Conservation (phyloP, 2,888 invertebrate genomes). For the Idaea dimidiata region DNA sequence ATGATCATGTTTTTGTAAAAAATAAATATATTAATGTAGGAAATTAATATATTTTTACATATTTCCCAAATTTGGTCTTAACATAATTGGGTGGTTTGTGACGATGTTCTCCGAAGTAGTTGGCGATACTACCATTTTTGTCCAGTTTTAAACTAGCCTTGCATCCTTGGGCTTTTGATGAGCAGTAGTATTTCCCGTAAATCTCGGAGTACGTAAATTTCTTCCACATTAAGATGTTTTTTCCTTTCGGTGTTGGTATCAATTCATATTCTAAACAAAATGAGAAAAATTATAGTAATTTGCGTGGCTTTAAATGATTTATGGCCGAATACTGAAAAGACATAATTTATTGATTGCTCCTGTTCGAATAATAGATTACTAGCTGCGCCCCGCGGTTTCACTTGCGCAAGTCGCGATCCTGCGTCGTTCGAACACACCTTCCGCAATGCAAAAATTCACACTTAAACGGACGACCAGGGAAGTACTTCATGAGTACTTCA, state of each 20-base stretch:
- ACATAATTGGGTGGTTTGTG: conserved; percentile 36
- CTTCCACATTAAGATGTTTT: conserved; percentile 8
- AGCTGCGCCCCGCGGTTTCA: no score
- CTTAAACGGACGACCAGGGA: no score
- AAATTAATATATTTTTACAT: neutral
- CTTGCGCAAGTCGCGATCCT: no score
- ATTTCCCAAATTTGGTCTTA: conserved; percentile 11
- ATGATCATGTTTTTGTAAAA: neutral
- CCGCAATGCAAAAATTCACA: no score
- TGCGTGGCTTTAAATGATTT: no score
- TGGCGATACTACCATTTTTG: conserved; percentile 29
- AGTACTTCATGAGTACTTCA: no score
- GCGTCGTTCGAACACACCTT: no score
- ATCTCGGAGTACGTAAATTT: conserved; percentile 14
- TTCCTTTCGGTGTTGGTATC: neutral
- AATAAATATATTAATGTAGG: neutral
- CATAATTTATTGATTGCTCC: no score
- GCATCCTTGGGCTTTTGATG: conserved; percentile 11
- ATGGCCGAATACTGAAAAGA: no score
- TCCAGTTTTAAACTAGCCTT: conserved; percentile 31
- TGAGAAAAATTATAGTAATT: neutral
- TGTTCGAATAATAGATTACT: no score
- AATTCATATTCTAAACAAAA: neutral
- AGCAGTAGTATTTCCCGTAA: conserved; percentile 10
- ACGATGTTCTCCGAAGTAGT: conserved; percentile 29